Conservation (phyloP, 2,113 vertebrate species). For the Struthio camelus region DNA sequence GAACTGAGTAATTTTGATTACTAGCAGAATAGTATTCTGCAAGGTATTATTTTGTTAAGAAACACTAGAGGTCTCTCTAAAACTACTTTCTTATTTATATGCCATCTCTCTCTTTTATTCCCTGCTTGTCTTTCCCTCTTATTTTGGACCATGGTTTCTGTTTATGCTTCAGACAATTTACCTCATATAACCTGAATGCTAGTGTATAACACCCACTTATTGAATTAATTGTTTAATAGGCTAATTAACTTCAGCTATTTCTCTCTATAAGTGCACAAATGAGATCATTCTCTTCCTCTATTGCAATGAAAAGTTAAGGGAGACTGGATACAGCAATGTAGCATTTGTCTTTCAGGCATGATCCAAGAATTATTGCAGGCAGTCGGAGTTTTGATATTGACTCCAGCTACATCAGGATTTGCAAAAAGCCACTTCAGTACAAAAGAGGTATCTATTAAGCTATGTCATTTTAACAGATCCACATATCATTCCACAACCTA, state of each 20-base stretch:
- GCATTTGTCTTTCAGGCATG: neutral
- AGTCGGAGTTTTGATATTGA: neutral
- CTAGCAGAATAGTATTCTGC: neutral
- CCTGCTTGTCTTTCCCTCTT: neutral
- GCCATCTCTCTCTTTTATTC: neutral
- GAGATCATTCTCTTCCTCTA: constrained; percentile 64
- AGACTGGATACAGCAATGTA: neutral
- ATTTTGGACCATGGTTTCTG: constrained; percentile 53
- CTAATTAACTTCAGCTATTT: constrained; percentile 62
- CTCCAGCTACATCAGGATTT: neutral
- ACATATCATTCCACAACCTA: neutral
- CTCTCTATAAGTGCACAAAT: constrained; percentile 1
- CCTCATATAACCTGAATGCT: constrained; percentile 58
- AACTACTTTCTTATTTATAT: neutral
- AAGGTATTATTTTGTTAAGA: neutral
- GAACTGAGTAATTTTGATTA: neutral
- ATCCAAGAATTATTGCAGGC: neutral
- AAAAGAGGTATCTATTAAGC: neutral
- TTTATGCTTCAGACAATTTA: constrained; percentile 64
- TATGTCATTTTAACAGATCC: constrained; percentile 3
- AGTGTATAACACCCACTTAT: constrained; percentile 44
- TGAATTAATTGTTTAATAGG: constrained; percentile 66
- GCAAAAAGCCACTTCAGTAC: constrained; percentile 31
- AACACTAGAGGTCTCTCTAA: constrained; percentile 78
- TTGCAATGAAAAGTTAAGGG: constrained; percentile 15